phyloP scores from a whole-genome alignment of 2,888 invertebrate genomes.

The Clepsis dumicolana region DNA sequence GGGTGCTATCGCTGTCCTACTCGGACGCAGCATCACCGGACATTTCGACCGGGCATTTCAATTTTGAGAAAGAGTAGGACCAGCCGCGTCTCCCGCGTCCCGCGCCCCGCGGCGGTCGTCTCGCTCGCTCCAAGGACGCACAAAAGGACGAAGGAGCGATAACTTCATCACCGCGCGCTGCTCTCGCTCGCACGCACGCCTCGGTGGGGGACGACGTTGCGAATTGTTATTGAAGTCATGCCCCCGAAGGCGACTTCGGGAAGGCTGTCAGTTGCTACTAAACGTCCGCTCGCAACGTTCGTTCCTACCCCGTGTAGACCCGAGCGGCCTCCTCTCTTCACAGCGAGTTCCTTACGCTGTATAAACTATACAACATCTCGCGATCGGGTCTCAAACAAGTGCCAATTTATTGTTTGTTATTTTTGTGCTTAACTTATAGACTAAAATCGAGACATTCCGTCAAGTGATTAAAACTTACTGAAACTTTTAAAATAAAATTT shows the following conservation, averaged over 20 bases:
- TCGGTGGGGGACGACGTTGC: constrained; percentile 86
- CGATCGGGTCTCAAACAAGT: constrained; percentile 73
- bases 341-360: constrained; percentile 55
- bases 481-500: constrained; percentile 59
- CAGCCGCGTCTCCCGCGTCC: constrained; percentile 72
- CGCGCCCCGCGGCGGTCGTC: constrained; percentile 66
- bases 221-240: constrained; percentile 87
- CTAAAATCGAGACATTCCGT: constrained; percentile 47
- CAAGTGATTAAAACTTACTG: constrained; percentile 61
- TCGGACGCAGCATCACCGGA: constrained; percentile 87
- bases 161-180: constrained; percentile 83
- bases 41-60: constrained; percentile 87
- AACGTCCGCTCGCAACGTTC: constrained; percentile 83
- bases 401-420: constrained; percentile 64
- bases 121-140: constrained; percentile 83
- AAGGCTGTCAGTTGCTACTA: constrained; percentile 86
- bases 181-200: constrained; percentile 82
- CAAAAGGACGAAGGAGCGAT: constrained; percentile 87
- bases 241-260: constrained; percentile 86
- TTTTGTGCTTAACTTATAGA: constrained; percentile 52
- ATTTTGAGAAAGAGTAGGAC: constrained; percentile 87
- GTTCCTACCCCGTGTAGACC: constrained; percentile 77
- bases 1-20: constrained; percentile 84
- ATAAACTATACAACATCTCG: constrained; percentile 64
- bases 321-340: constrained; percentile 65